Evolutionary conservation across 2,888 invertebrate genomes (phyloP).

Genomic region (Mallateleia sp.): DNA sequence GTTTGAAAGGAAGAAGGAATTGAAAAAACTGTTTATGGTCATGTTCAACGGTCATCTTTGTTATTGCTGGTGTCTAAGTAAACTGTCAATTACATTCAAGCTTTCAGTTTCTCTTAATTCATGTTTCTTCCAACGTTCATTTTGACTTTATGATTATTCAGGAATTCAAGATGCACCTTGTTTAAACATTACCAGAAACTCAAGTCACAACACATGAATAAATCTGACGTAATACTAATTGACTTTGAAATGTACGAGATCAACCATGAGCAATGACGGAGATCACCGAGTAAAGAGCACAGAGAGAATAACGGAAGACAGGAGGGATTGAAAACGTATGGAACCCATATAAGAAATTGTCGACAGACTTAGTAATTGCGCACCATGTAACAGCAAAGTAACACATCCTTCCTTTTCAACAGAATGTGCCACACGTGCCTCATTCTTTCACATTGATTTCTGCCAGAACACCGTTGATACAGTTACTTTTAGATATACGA

Average conservation of each 20-base stretch:
- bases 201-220: neutral
- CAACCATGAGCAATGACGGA: neutral
- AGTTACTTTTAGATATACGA: too few species aligned
- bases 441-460: too few species aligned
- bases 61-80: too few species aligned
- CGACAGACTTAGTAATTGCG: neutral
- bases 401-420: neutral
- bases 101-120: too few species aligned
- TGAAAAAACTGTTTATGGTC: too few species aligned
- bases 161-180: too few species aligned
- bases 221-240: neutral
- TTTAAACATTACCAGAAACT: neutral
- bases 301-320: neutral
- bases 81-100: too few species aligned
- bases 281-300: neutral
- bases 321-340: neutral
- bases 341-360: neutral
- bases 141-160: neutral
- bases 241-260: neutral
- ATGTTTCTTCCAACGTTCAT: too few species aligned
- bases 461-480: too few species aligned
- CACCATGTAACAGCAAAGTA: neutral
- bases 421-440: too few species aligned
- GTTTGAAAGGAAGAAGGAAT: too few species aligned
- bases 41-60: too few species aligned